Evolutionary conservation across 2,888 invertebrate species (phyloP).

Genomic region (Oxytorus armatus): DNA sequence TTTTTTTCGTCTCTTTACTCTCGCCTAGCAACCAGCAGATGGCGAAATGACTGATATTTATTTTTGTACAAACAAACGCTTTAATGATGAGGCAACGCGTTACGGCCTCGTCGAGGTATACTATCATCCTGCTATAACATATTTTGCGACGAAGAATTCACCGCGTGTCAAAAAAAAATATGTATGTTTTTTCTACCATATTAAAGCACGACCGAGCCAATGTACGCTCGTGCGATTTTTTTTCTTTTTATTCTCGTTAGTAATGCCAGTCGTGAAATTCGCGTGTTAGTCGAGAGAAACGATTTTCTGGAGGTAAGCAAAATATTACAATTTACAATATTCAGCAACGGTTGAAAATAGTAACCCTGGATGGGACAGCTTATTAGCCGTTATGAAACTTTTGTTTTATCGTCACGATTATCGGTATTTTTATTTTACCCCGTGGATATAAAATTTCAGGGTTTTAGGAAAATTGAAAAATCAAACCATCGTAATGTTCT

Average conservation of each 20-base stretch:
- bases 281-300: too few species aligned
- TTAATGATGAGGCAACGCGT: constrained; percentile 79
- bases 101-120: constrained; percentile 47
- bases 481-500: too few species aligned
- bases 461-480: too few species aligned
- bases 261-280: not conserved
- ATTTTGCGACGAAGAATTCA: constrained; percentile 28
- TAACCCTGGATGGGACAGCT: too few species aligned
- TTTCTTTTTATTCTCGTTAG: not conserved
- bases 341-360: too few species aligned
- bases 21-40: constrained; percentile 68
- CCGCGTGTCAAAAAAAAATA: too few species aligned
- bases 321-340: too few species aligned
- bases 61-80: constrained; percentile 82
- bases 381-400: too few species aligned
- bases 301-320: not conserved
- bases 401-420: not conserved
- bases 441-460: too few species aligned
- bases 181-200: constrained; percentile 29
- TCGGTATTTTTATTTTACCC: too few species aligned
- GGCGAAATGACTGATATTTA: constrained; percentile 75
- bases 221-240: not conserved
- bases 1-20: constrained; percentile 42
- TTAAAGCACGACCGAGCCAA: not conserved
- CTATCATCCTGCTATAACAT: constrained; percentile 50